Base-by-base conservation (phyloP, 2,113 vertebrate genomes). In the Zootoca vivipara region DNA sequence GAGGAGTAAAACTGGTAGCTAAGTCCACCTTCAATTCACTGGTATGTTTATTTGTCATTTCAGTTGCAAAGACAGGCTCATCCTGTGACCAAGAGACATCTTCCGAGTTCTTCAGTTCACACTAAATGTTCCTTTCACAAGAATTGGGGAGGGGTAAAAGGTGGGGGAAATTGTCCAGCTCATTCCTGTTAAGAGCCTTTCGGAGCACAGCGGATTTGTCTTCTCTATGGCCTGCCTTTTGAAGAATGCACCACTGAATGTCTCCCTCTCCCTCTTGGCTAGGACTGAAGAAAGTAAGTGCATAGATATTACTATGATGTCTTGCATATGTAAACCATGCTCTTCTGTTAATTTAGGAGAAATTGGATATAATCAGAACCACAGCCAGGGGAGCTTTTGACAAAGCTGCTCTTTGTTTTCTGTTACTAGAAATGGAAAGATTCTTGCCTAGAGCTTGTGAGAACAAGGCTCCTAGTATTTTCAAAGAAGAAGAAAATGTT, bases 281-380 rank as follows among this genome's bases (percentile, higher is more conserved):
- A 20, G 70, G 24, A 73, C 42, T 58, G 70, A 85, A 74, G 22
- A 58, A 62, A 74, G 58, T 74, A 73, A 56, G 42, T 24, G 30
- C 69, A 73, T 81, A 52, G 46, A 52, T 69, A 64, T 81, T 82
- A 67, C 20, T 26, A 24, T 86, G 30, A 30, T 38, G 67, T 30
- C 33, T 80, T 81, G 70, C 78, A 81, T 73, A 38, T 72, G 46
- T 70, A 62, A 77, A 64, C 28, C 62, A 65, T 70, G n/a, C 35
- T 73, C 10, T 46, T 87, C 70, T 87, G 56, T 62, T 33, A 74
- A 82, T 65, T 46, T 82, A 65, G 62, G 3, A 46, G 20, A 73
- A 75, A 65, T 10, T 82, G 86, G 81, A 75, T 28, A 64, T 82
- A 73, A 87, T 42, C 70, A 75, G 79, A 87, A 75, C 28, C 79